phyloP scores from a whole-genome alignment of 2,888 invertebrate genomes.

The Dicranocentrus wangi region DNA sequence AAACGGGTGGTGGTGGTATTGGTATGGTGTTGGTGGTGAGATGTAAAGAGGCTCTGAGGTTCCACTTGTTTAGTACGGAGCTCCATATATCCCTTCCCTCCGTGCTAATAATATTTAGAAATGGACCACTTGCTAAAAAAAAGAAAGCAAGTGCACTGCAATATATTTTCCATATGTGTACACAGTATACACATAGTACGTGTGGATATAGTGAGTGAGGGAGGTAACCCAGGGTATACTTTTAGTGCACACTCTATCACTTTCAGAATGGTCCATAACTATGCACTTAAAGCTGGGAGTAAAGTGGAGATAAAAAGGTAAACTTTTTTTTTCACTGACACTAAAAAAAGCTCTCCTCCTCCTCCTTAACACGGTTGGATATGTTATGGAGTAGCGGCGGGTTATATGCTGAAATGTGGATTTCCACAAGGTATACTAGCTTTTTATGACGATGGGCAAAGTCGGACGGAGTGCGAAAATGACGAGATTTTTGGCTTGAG shows the following conservation, averaged over 20 bases:
- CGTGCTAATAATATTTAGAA: constrained; percentile 25
- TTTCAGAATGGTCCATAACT: constrained; percentile 29
- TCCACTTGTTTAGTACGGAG: not conserved
- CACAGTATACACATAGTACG: not conserved
- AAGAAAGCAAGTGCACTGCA: not conserved
- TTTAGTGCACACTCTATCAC: constrained; percentile 6
- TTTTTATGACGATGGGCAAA: not conserved
- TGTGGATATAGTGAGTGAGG: too few relatives aligned
- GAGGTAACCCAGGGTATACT: not conserved
- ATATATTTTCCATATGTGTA: constrained; percentile 2
- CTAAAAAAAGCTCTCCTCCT: too few relatives aligned
- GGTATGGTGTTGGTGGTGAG: not conserved
- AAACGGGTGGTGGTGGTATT: too few relatives aligned
- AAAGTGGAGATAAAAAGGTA: constrained; percentile 30
- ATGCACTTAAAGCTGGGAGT: constrained; percentile 33
- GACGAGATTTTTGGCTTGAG: too few relatives aligned
- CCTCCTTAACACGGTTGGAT: too few relatives aligned
- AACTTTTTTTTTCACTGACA: constrained; percentile 7
- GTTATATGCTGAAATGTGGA: too few relatives aligned
- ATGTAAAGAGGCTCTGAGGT: constrained; percentile 14
- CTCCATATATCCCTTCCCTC: not conserved
- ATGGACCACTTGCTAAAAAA: too few relatives aligned
- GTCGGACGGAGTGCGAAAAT: not conserved
- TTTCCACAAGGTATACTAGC: not conserved
- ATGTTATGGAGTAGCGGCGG: too few relatives aligned